Base-by-base conservation (phyloP, 2,113 vertebrate genomes). In the Elephas maximus region DNA sequence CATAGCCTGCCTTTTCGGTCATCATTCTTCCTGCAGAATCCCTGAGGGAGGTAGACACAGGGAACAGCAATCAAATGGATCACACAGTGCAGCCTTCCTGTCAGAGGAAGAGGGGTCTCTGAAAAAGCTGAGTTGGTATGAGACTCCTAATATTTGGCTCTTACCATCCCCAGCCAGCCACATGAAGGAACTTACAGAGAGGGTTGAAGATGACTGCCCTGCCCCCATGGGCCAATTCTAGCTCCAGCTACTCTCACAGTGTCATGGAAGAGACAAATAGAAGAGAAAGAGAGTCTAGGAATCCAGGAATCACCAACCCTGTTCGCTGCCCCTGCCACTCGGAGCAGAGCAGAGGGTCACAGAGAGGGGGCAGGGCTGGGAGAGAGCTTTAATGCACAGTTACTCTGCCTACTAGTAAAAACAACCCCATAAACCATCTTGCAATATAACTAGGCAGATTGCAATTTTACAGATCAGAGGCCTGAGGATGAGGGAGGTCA, bases 191-290 rank as follows among this genome's bases (percentile, higher is more conserved):
- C 57, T 12, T 10, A 11, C 33, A 33, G 45, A 33, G 28, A 60
- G 10, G 37, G 28, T 2, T 20, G 30, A 37, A 37, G 23, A 18
- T 53, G 62, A 17, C n/a, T 12, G 28, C 4, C 23, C 6, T 14
- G n/a, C 33, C 20, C 20, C n/a, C 1, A 20, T 11, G 28, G 5
- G n/a, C 23, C 24, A 7, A 4, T n/a, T 37, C 37, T 9, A 84
- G 24, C 21, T 53, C 6, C 21, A 10, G 3, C 2, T 17, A 5
- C 2, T 0, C 21, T 62, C 2, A 1, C 1, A 48, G 48, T 9
- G 45, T 28, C 14, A 44, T 37, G 14, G 63, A 45, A 89, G 44
- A 92, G 33, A 26, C 0, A n/a, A 28, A 24, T 4, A 8, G 62
- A 77, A 45, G 33, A 83, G 28, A 24, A 11, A 87, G 74, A 69